Evolutionary conservation across 1,140 invertebrate species (phyloP).

Genomic region (Panagrolaimus sp.): DNA sequence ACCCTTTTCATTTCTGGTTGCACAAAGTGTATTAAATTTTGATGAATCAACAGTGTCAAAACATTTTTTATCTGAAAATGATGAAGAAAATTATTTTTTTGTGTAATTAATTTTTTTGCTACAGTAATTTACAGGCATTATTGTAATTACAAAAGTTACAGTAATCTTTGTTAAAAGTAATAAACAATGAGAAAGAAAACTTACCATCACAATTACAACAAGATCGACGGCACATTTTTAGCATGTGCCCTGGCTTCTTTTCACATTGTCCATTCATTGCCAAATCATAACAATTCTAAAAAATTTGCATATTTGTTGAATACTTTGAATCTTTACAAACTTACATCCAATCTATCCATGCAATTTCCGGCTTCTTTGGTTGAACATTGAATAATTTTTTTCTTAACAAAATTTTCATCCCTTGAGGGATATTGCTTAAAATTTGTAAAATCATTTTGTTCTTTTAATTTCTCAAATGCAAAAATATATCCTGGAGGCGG

Average conservation of each 20-base stretch:
- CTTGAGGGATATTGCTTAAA: too few relatives aligned
- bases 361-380: neutral
- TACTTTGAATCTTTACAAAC: neutral
- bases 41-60: conserved; percentile 30
- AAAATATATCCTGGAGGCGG: too few relatives aligned
- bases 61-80: conserved; percentile 32
- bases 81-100: too few relatives aligned
- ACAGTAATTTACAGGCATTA: too few relatives aligned
- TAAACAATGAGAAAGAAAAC: too few relatives aligned
- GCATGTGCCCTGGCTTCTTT: conserved; percentile 30
- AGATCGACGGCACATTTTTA: conserved; percentile 27
- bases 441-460: too few relatives aligned
- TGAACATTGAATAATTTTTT: neutral
- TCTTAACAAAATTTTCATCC: too few relatives aligned
- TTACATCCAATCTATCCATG: conserved; percentile 2
- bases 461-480: too few relatives aligned
- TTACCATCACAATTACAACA: conserved; percentile 35
- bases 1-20: neutral
- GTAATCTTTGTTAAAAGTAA: too few relatives aligned
- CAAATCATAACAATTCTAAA: conserved; percentile 29
- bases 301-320: too few relatives aligned
- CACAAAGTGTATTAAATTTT: conserved; percentile 29
- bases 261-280: conserved; percentile 31
- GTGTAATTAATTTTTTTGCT: too few relatives aligned
- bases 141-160: too few relatives aligned